These are phyloP conservation scores for Eupsilia transversa DNA, from an alignment of 2,888 invertebrate species.

Conservation along the genomic window DNA sequence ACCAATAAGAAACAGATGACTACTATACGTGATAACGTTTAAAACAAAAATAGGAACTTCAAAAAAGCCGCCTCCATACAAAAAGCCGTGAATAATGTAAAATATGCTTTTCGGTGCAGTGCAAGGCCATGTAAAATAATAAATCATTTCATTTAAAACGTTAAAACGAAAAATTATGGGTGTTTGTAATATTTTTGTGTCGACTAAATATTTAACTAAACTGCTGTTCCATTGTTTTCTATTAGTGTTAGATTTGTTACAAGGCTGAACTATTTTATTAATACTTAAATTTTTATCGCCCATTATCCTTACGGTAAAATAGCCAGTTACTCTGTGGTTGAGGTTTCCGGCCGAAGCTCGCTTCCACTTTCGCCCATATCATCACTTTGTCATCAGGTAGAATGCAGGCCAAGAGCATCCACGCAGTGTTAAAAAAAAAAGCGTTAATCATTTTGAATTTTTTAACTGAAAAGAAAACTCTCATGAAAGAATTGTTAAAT, in stretches of 20 bases:
- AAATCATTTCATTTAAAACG: slow-evolving; percentile 42
- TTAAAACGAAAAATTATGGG: slow-evolving; percentile 4
- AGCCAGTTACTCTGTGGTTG: too few relatives aligned
- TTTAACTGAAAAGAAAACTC: background rate
- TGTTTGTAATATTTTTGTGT: background rate
- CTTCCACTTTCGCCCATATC: too few relatives aligned
- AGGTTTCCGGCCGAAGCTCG: too few relatives aligned
- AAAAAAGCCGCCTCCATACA: slow-evolving; percentile 44
- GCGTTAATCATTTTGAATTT: background rate
- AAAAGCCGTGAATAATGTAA: slow-evolving; percentile 42
- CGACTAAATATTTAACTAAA: slow-evolving; percentile 14
- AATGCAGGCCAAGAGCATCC: too few relatives aligned
- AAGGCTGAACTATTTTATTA: background rate
- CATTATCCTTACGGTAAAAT: too few relatives aligned
- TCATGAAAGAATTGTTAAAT: background rate
- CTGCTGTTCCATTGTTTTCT: background rate
- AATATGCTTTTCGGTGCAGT: slow-evolving; percentile 43
- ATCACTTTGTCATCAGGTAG: too few relatives aligned
- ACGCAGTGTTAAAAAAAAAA: too few relatives aligned
- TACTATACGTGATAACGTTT: slow-evolving; percentile 30
- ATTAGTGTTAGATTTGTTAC: background rate
- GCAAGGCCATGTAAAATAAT: slow-evolving; percentile 44
- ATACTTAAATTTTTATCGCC: background rate
- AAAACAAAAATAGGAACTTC: slow-evolving; percentile 32
- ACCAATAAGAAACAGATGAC: slow-evolving; percentile 20